Evolutionary conservation across 2,113 vertebrate genomes (phyloP), one percentile per base, ranked within the genome.

Genomic region (Poicephalus gulielmi): DNA sequence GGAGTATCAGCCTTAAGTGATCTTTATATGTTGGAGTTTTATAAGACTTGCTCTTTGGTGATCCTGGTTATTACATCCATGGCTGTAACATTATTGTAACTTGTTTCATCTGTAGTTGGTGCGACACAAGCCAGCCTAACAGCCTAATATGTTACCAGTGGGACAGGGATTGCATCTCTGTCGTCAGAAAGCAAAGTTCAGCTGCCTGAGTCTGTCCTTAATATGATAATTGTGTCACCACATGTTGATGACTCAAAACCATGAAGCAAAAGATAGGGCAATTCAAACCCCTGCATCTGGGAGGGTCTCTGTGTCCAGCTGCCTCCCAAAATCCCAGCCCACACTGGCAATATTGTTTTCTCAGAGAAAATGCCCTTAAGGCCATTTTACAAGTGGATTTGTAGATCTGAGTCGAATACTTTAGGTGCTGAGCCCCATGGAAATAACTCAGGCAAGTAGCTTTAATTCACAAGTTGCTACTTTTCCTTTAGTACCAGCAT

Each of bases 151-250:
- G n/a, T 33, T 90, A 85, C 41, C 50, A 66, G 47, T 23, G 4
- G 55, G 60, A 66, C 33, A 25, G 52, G 57, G 31, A 83, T 75
- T 63, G 49, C 39, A 41, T 69, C 49, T 60, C 71, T 85, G 53
- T 86, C 77, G 66, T 69, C 78, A 89, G 73, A 91, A 90, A 74
- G 75, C 64, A 53, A 84, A 62, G 62, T 90, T 93, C 82, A 74
- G 43, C 35, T 86, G 59, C 73, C 83, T 22, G 68, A 92, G 86
- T 83, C 86, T 23, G 10, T 80, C 41, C 55, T 67, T 88, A 74
- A 67, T 59, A 52, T 20, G 57, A 39, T 71, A 90, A 87, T 90
- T 80, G 33, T 1, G 2, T 88, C 70, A 70, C 55, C 50, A 53
- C 68, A 53, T 53, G 76, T 62, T 67, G 59, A 75, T 83, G 92